Base-by-base conservation (phyloP, 2,888 invertebrate species). In the Aromia moschata region DNA sequence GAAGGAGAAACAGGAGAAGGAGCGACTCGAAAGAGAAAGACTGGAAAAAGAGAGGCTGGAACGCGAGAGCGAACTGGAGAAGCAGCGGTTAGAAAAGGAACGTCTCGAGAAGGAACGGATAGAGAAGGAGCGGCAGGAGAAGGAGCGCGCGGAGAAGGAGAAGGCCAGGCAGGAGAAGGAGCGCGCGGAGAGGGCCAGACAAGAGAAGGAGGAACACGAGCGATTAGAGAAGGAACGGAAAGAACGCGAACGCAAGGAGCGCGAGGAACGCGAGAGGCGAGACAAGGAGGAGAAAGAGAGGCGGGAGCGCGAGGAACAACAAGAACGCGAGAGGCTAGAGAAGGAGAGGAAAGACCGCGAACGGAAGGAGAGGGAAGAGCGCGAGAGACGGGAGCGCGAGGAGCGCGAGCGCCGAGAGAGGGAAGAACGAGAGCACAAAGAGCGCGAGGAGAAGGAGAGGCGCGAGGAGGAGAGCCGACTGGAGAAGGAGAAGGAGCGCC, bases 1-100 rank as follows among this genome's bases (percentile, higher is more conserved):
- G 68, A 69, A 75, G 58, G 79, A 79, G 57, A 79, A 82, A 17
- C 73, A 71, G 36, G 82, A 83, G 64, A 82, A 80, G 73, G 77
- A 81, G 67, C 80, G 74, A 53, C 77, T 69, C 14, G 72, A 74
- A 64, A 68, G 66, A 38, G 83, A 83, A 30, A 77, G 77, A 58
- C 38, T 61, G 11, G 72, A 73, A 57, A 70, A 67, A 79, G 53
- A 83, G 78, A 66, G 67, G 65, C 9, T 82, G 79, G 79, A 79
- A 63, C 60, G 66, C 11, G 72, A 75, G 49, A 74, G 67, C 51
- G 64, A 67, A 53, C 49, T 71, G 51, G 75, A 74, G 56, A 73
- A 74, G 58, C 77, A 78, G 59, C 78, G 82, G 56, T 65, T 67
- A 56, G 74, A 74, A 41, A 75, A 74, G 61, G 77, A 79, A 57